These are phyloP conservation scores for Apamea epomidion DNA, from an alignment of 2,888 invertebrate species.

Conservation along the genomic window DNA sequence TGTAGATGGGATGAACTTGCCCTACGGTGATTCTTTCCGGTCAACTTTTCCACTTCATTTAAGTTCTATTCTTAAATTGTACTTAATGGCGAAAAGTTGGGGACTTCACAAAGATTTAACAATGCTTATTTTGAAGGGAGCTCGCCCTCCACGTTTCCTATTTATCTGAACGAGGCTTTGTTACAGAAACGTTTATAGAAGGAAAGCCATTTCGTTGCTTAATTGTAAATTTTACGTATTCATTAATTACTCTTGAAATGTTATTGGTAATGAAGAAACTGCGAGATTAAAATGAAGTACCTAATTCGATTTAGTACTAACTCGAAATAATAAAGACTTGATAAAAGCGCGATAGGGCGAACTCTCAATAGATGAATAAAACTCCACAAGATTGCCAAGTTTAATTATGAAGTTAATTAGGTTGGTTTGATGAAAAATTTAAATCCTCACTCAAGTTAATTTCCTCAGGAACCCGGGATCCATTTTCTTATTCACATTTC, in stretches of 20 bases:
- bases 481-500: constrained; percentile 83
- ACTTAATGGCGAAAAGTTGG: constrained; percentile 88
- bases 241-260: constrained; percentile 59
- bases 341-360: constrained; percentile 71
- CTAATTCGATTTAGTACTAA: constrained; percentile 56
- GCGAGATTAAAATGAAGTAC: constrained; percentile 46
- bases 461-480: constrained; percentile 81
- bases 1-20: constrained; percentile 67
- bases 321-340: constrained; percentile 65
- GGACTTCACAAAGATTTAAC: constrained; percentile 89
- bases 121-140: constrained; percentile 88
- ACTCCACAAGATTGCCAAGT: constrained; percentile 81
- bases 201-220: constrained; percentile 69
- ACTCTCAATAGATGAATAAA: constrained; percentile 82
- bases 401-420: constrained; percentile 89
- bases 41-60: constrained; percentile 90
- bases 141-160: constrained; percentile 78
- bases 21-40: constrained; percentile 80
- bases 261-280: constrained; percentile 59
- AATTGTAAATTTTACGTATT: constrained; percentile 65
- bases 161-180: constrained; percentile 80
- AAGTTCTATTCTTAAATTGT: constrained; percentile 89
- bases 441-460: constrained; percentile 87
- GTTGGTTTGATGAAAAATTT: constrained; percentile 88
- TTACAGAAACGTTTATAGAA: constrained; percentile 70